These are phyloP conservation scores for Leptopterna dolabrata DNA, from an alignment of 2,888 invertebrate species.

Conservation along the genomic window DNA sequence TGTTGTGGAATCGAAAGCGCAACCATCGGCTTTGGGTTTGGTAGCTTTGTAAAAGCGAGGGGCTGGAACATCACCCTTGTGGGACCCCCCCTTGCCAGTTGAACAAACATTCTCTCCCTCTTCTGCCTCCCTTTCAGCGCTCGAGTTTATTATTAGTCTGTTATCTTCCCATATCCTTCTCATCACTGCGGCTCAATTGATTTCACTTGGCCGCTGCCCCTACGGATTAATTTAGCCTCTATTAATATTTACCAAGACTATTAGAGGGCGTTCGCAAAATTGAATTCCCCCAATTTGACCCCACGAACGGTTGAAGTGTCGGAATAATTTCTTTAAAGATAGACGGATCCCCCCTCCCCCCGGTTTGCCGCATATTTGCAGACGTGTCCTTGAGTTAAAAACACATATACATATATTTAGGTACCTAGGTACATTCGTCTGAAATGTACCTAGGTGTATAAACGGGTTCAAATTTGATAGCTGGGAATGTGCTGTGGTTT, in stretches of 20 bases:
- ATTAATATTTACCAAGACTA: not conserved
- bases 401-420: too few species aligned
- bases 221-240: constrained; percentile 6
- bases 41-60: constrained; percentile 7
- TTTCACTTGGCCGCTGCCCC: constrained; percentile 15
- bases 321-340: too few species aligned
- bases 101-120: constrained; percentile 52
- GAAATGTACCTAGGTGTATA: too few species aligned
- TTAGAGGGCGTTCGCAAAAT: not conserved
- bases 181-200: constrained; percentile 33
- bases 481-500: too few species aligned
- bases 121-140: constrained; percentile 3
- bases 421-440: too few species aligned
- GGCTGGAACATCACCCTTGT: constrained; percentile 1
- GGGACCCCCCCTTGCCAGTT: constrained; percentile 38
- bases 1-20: not conserved
- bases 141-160: constrained; percentile 53
- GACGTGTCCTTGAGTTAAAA: too few species aligned
- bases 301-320: not conserved
- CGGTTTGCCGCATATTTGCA: too few species aligned
- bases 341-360: too few species aligned
- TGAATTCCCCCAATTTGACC: not conserved
- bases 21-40: not conserved
- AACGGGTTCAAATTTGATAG: too few species aligned
- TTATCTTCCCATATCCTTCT: constrained; percentile 49